Evolutionary conservation across 2,888 invertebrate genomes (phyloP), one percentile per base, ranked within the genome.

Genomic region (Acanthosepion pharaonis): DNA sequence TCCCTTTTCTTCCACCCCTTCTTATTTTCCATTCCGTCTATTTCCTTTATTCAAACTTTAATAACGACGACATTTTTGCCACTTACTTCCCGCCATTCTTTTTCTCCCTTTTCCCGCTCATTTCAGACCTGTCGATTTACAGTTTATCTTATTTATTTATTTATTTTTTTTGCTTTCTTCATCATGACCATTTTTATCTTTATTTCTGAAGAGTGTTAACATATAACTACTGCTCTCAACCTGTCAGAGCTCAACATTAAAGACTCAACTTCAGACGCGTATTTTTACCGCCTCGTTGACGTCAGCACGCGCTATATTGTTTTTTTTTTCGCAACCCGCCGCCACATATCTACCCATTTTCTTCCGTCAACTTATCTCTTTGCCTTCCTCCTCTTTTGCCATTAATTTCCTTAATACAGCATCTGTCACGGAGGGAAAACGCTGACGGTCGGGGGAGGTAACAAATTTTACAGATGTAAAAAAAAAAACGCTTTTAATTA

Each of bases 221-320:
- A 78, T 78, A 78, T 78, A 78, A 78, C 78, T n/a, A 78, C 78
- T n/a, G 78, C 78, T 78, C n/a, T 78, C n/a, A 78, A 78, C n/a
- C 78, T 78, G 78, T 78, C 78, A 78, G n/a, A 78, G 78, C 78
- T 78, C 15, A 78, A 78, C 78, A 78, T 78, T 78, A 78, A 78
- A 78, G 78, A 78, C 78, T 78, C 78, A 78, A 78, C 0, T 33
- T n/a, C n/a, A 78, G n/a, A 78, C 78, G n/a, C 78, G n/a, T n/a
- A 9, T 78, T 78, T 78, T 78, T 78, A 78, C n/a, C 78, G n/a
- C n/a, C 78, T 78, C n/a, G n/a, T 78, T 78, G 78, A 78, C n/a
- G 78, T 78, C 78, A n/a, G 78, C n/a, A 78, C n/a, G 11, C 78
- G 78, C 78, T n/a, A 33, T 78, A 78, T 78, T 78, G 78, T n/a